Evolutionary conservation across 2,113 vertebrate genomes (phyloP).

Genomic region (Lepisosteus oculatus): DNA sequence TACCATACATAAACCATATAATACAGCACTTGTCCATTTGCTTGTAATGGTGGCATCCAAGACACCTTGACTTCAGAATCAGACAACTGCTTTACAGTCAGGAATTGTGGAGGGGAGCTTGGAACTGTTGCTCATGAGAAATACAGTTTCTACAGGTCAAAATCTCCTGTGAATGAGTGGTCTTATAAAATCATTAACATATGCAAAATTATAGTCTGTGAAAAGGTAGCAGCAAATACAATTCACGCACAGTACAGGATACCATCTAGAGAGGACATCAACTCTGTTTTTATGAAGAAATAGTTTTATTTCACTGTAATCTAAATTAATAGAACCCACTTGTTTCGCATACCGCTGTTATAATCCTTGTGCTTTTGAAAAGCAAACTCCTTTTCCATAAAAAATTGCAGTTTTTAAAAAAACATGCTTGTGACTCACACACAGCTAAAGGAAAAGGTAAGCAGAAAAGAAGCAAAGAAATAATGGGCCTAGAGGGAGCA

Average conservation of each 20-base stretch:
- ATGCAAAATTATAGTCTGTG: background rate
- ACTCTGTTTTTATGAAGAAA: too few relatives aligned
- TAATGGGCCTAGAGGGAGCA: conserved; percentile 1
- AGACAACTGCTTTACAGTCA: conserved; percentile 81
- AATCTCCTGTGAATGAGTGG: background rate
- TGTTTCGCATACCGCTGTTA: too few relatives aligned
- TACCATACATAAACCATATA: conserved; percentile 90
- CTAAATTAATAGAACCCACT: too few relatives aligned
- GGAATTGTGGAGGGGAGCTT: conserved; percentile 80
- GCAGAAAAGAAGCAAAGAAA: background rate
- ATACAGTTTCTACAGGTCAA: conserved; percentile 46
- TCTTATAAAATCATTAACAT: background rate
- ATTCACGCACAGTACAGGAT: too few relatives aligned
- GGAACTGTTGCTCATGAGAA: conserved; percentile 75
- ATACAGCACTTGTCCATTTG: conserved; percentile 92
- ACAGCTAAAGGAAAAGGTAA: background rate
- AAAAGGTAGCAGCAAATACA: background rate
- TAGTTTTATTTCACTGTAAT: too few relatives aligned
- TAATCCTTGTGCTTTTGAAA: too few relatives aligned
- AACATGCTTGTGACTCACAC: too few relatives aligned
- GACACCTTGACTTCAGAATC: conserved; percentile 86
- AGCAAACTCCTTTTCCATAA: too few relatives aligned
- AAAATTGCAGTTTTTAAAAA: too few relatives aligned
- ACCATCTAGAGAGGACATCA: too few relatives aligned
- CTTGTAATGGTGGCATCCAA: conserved; percentile 83